Percentiles rank a stretch among this genome's conserved stretches.
phyloP scores from a whole-genome alignment of 2,888 invertebrate genomes.

The Nomada fabriciana region DNA sequence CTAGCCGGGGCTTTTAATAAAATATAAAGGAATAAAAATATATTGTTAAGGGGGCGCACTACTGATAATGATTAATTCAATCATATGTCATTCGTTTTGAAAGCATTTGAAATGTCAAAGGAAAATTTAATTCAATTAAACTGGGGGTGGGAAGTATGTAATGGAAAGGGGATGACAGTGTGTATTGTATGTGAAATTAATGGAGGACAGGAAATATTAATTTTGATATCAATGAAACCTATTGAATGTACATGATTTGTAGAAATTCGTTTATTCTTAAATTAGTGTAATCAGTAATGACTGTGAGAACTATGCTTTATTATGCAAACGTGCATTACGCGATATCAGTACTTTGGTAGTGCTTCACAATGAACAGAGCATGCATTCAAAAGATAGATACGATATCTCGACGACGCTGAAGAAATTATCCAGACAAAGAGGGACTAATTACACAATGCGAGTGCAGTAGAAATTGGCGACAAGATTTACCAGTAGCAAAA shows the following conservation, averaged over 20 bases:
- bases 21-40: no score
- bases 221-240: not conserved
- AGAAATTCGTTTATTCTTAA: not conserved
- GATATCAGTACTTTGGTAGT: not conserved
- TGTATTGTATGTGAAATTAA: not conserved
- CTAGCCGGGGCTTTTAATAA: no score
- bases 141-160: no score
- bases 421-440: not conserved
- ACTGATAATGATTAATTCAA: no score
- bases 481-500: not conserved
- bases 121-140: no score
- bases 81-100: no score
- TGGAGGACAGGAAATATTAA: not conserved
- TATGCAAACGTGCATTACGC: not conserved
- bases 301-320: not conserved
- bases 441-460: not conserved
- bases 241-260: not conserved
- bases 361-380: conserved; percentile 12
- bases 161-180: no score
- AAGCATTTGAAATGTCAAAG: no score
- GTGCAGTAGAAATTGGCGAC: no score
- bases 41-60: no score
- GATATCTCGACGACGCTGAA: not conserved
- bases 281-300: not conserved
- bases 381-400: not conserved